phyloP scores from a whole-genome alignment of 2,797 vertebrate genomes.

The Adelosebastes latens region DNA sequence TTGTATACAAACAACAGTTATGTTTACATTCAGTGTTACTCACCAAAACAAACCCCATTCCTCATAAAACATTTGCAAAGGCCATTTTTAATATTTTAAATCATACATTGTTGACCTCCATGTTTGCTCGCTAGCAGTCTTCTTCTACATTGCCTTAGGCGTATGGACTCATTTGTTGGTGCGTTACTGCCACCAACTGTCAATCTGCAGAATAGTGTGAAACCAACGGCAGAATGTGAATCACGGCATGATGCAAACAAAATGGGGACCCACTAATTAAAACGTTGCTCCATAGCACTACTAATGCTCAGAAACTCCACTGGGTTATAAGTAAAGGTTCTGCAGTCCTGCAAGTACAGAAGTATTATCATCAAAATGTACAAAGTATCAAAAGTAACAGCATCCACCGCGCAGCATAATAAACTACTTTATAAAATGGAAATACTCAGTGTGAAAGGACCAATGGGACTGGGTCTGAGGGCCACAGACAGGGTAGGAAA shows the following conservation, averaged over 20 bases:
- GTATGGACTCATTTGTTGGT: neutral
- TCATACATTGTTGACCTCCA: neutral
- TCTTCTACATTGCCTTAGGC: neutral
- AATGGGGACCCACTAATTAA: neutral
- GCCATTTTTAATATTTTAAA: neutral
- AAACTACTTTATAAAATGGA: neutral
- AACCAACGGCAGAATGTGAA: neutral
- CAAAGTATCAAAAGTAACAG: neutral
- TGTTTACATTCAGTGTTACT: neutral
- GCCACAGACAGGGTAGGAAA: neutral
- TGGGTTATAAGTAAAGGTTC: neutral
- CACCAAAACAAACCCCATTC: neutral
- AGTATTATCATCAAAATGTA: neutral
- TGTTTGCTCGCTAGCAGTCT: neutral
- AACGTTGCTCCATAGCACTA: neutral
- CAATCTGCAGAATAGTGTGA: neutral
- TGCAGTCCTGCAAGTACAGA: neutral
- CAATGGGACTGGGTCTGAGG: neutral
- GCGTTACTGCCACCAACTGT: conserved; percentile 1
- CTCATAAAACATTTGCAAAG: neutral
- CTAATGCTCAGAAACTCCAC: neutral
- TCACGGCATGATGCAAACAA: neutral
- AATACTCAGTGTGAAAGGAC: neutral
- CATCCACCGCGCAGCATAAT: neutral
- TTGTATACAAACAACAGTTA: conserved; percentile 7